Evolutionary conservation across 2,113 vertebrate species (phyloP), one percentile per base, ranked within the genome.

Genomic region (Formicarius rufipectus): DNA sequence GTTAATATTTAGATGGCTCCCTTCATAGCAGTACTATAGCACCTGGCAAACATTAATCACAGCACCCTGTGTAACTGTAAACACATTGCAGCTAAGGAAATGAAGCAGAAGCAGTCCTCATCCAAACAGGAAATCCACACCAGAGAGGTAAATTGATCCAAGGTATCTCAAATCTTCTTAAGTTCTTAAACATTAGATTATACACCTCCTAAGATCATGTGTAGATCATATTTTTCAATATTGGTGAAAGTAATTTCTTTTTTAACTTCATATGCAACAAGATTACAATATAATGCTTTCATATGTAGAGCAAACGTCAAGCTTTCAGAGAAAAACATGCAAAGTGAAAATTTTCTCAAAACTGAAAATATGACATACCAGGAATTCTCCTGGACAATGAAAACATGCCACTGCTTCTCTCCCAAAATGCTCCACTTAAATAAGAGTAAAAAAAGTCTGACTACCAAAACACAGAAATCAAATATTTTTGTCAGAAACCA

Each of bases 31-130:
- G n/a, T 53, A 25, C n/a, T 73, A 44, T 7, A 96, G 62, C 89
- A 94, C 77, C 89, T 87, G 78, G 59, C 55, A 85, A 79, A 56
- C 74, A 79, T 84, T 84, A 90, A 96, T 87, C 53, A 72, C 66
- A 85, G 81, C 45, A 75, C 45, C 74, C 59, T 68, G 25, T 44
- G n/a, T 67, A 60, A 77, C 53, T 64, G 58, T 75, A 67, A 95
- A 59, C 49, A 87, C 52, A 67, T 1, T 52, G 52, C 64, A 89
- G 52, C 73, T 44, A 78, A 63, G 69, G 80, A 89, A 91, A 87
- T 39, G 4, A 55, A 87, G 63, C 42, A 82, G 73, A 85, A 75
- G 47, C 47, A 89, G 71, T 30, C 40, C 63, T 87, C 84, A 63
- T 53, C 84, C 69, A 79, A 93, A 89, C 40, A 95, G 88, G 47